Conservation (phyloP, 35 echinoderm and acorn worm genomes). For the Chiridota heheva region DNA sequence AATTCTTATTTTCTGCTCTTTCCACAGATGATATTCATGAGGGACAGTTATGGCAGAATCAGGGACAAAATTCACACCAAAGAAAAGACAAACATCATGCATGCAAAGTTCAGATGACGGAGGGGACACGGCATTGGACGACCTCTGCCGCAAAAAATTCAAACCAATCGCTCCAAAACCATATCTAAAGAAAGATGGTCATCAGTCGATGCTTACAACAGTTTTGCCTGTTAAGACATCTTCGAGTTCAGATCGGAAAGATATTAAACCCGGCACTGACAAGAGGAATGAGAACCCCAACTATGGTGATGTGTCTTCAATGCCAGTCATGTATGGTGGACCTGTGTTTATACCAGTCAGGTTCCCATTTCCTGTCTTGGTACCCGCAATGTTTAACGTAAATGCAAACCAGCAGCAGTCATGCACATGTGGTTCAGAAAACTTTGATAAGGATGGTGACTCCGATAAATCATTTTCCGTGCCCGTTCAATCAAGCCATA, state of each 20-base stretch:
- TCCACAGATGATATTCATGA: too few species aligned
- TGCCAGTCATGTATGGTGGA: constrained; percentile 68
- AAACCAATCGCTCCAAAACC: constrained; percentile 99
- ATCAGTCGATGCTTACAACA: constrained; percentile 83
- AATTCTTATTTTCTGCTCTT: too few species aligned
- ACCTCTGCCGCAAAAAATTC: constrained; percentile 94
- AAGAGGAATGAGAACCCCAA: too few species aligned
- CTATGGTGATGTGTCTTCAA: constrained; percentile 12
- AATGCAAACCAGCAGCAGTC: constrained; percentile 33
- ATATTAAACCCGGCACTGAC: constrained; percentile 1
- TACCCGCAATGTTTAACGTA: constrained; percentile 56
- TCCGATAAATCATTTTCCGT: too few species aligned
- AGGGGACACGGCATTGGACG: constrained; percentile 62
- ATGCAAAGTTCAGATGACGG: constrained; percentile 58
- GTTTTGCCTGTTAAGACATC: constrained; percentile 74
- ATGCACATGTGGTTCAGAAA: constrained; percentile 7
- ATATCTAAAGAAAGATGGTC: constrained; percentile 80
- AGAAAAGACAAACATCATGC: constrained; percentile 34
- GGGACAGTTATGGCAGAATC: constrained; percentile 45
- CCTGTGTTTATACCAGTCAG: constrained; percentile 67
- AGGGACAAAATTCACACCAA: constrained; percentile 52
- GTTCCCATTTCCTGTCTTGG: constrained; percentile 61
- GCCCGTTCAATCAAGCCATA: too few species aligned
- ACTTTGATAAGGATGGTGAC: too few species aligned
- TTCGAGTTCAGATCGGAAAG: constrained; percentile 22